Base-by-base conservation (phyloP, 2,888 invertebrate genomes). In the Dimorphilus gyrociliatus region DNA sequence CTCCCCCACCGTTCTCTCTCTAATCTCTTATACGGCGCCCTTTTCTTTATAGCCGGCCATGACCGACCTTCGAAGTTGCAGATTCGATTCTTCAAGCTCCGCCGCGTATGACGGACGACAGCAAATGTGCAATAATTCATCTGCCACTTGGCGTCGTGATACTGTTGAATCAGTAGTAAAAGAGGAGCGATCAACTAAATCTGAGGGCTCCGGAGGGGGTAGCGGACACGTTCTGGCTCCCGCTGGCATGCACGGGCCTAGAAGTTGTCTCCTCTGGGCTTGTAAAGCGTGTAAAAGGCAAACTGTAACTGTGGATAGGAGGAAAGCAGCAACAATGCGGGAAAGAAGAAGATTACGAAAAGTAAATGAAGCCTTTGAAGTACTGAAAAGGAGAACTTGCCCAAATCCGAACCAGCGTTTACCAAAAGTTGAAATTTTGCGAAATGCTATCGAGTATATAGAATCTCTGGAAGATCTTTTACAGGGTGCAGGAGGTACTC, bases 281-380 rank as follows among this genome's bases (percentile, higher is more conserved):
- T 92, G 92, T 63, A 90, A 90, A 56, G 86, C 88, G 1, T 90
- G 90, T 66, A 90, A 90, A 64, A 45, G 55, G 28, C 88, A 90
- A 67, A 85, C 81, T 12, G 85, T 88, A 25, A 78, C 86, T 1
- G 81, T 92, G 6, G 94, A 97, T 66, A 70, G 94, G 32, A 72
- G 94, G 53, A 90, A 90, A 70, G 94, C 94, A 4, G 94, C 94
- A 1, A 97, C 94, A 2, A 69, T 97, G 63, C 69, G 94, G 3
- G 94, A 97, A 63, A 68, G 94, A 40, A 67, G 92, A 45, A 70
- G 94, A 38, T 71, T 97, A 31, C 69, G 90, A 56, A 92, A 94
- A 81, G 90, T 90, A 35, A 97, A 97, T 63, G 94, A 97, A 63
- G 94, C 94, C 0, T 97, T 94, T 61, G 94, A 97, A 64, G 74